Conservation (phyloP, 2,888 invertebrate species). For the Choreutis nemorana region DNA sequence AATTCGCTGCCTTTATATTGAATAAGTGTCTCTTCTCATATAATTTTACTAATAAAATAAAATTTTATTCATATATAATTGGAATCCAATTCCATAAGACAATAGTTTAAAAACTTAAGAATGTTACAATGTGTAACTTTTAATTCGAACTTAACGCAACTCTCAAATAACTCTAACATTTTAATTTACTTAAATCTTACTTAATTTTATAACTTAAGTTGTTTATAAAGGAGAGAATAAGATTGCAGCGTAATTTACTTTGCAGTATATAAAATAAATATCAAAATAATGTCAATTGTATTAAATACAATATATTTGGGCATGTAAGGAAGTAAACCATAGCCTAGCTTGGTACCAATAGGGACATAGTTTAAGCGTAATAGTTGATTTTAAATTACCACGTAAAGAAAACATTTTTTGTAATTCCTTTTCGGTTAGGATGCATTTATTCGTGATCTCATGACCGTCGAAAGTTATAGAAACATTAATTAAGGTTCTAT, state of each 20-base stretch:
- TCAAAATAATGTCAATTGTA: conserved; percentile 50
- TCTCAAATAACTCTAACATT: no score
- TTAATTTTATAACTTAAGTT: conserved; percentile 41
- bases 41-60: no score
- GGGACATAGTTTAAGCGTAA: conserved; percentile 23
- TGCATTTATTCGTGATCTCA: conserved; percentile 64
- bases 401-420: conserved; percentile 15
- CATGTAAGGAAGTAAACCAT: conserved; percentile 33
- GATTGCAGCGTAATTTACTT: conserved; percentile 56
- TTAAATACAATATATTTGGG: conserved; percentile 47
- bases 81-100: conserved; percentile 41
- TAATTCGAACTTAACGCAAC: no score
- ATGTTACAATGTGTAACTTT: no score
- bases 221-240: conserved; percentile 61
- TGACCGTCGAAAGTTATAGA: conserved; percentile 26
- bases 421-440: conserved; percentile 26
- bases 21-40: no score
- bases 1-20: no score
- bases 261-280: conserved; percentile 28
- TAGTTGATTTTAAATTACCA: conserved; percentile 12
- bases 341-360: conserved; percentile 29
- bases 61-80: no score
- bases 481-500: no score
- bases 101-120: not conserved
- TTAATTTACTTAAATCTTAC: conserved; percentile 11